These are phyloP conservation scores for Malaclemys terrapin DNA, from an alignment of 2,113 vertebrate genomes.

Conservation along the genomic window DNA sequence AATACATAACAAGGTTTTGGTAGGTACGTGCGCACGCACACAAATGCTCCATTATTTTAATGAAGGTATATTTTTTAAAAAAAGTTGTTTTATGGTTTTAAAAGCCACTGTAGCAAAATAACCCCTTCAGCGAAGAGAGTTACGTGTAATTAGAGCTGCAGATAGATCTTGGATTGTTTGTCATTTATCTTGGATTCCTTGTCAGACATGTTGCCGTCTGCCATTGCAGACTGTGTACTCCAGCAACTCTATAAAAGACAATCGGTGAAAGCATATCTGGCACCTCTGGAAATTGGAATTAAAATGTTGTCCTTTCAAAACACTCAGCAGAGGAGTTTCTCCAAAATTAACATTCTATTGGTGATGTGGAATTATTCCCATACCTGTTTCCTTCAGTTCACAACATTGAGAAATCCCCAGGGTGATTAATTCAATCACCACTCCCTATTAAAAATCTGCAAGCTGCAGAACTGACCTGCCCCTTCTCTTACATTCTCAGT, in stretches of 20 bases:
- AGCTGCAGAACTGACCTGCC: background rate
- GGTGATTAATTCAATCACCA: background rate
- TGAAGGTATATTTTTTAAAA: conserved; percentile 25
- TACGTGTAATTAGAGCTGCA: conserved; percentile 47
- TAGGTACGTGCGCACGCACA: background rate
- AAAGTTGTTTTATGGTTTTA: conserved; percentile 33
- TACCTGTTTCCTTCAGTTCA: conserved; percentile 22
- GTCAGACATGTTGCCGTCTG: conserved; percentile 35
- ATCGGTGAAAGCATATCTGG: conserved; percentile 28
- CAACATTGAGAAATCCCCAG: background rate
- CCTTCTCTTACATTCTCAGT: background rate
- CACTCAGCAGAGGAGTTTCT: background rate
- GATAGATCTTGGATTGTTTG: conserved; percentile 40
- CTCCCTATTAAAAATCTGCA: background rate
- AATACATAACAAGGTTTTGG: background rate
- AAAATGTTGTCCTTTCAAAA: conserved; percentile 58
- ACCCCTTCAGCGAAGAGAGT: background rate
- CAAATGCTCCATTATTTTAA: conserved; percentile 4
- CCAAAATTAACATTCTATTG: conserved; percentile 34
- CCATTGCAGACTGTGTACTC: background rate
- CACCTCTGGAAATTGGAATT: conserved; percentile 54
- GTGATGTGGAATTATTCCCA: conserved; percentile 22
- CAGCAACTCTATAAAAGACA: conserved; percentile 5
- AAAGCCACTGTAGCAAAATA: conserved; percentile 50
- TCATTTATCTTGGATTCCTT: conserved; percentile 55